A percentile compares a stretch with the other conserved stretches of the same genome.
Evolutionary conservation across 1,140 invertebrate species (phyloP).

Genomic region (Caenorhabditis latens): DNA sequence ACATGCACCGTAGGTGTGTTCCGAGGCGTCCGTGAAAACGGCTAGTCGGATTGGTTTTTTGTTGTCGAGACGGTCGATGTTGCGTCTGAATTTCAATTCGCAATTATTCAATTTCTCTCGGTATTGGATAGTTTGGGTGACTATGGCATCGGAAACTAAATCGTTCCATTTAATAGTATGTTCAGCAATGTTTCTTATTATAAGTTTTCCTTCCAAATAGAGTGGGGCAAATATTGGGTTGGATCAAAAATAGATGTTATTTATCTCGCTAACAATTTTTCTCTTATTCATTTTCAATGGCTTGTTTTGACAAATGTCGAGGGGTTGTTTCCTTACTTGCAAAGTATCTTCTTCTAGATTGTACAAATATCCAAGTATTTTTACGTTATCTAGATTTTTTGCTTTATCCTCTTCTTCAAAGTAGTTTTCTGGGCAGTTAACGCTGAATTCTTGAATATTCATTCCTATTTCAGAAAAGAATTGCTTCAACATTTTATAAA

Average conservation of each 20-base stretch:
- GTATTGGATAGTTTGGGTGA: not conserved
- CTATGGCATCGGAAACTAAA: not conserved
- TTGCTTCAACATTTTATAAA: not conserved
- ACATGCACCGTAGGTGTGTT: not conserved
- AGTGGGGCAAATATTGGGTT: not conserved
- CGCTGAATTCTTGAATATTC: not conserved
- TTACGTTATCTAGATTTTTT: not conserved
- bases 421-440: not conserved
- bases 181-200: not conserved
- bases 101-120: not conserved
- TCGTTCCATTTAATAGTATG: not conserved
- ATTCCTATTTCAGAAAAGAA: not conserved
- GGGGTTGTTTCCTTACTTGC: not conserved
- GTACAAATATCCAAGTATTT: not conserved
- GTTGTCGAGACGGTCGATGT: not conserved
- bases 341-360: not conserved
- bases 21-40: not conserved
- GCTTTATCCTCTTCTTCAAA: not conserved
- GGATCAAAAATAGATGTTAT: constrained; percentile 1
- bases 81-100: not conserved
- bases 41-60: not conserved
- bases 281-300: not conserved
- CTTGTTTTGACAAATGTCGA: not conserved
- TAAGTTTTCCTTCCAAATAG: not conserved
- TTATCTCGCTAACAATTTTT: not conserved